These are phyloP conservation scores for Drosophila algonquin DNA, from an alignment of 2,888 invertebrate genomes.

Conservation along the genomic window DNA sequence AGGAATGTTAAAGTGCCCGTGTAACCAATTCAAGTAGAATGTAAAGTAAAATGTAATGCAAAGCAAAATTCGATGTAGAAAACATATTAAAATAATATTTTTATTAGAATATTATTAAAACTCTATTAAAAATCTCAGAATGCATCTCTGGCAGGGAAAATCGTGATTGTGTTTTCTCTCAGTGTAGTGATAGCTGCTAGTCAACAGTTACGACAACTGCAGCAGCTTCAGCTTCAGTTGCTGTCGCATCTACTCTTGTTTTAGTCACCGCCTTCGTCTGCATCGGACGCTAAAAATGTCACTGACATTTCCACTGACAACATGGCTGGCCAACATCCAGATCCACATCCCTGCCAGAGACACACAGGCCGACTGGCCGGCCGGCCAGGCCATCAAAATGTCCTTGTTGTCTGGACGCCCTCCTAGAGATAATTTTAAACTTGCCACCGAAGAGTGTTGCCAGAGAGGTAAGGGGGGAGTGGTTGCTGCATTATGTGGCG, in stretches of 20 bases:
- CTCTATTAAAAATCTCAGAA: too few relatives aligned
- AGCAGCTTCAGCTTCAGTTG: background rate
- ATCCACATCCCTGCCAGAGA: background rate
- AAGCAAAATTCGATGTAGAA: too few relatives aligned
- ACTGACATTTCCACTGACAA: conserved; percentile 32
- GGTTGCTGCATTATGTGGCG: conserved; percentile 1
- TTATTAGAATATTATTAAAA: too few relatives aligned
- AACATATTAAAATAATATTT: too few relatives aligned
- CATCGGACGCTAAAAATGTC: conserved; percentile 29
- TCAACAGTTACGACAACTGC: conserved; percentile 1
- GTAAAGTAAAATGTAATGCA: too few relatives aligned
- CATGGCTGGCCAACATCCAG: conserved; percentile 1
- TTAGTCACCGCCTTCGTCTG: conserved; percentile 1
- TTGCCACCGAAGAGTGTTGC: background rate
- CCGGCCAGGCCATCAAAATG: conserved; percentile 2
- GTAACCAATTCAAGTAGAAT: too few relatives aligned
- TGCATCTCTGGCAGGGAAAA: too few relatives aligned
- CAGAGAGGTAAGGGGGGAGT: background rate
- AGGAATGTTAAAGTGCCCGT: background rate
- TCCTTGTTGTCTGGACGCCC: conserved; percentile 4
- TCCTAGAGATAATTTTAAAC: conserved; percentile 6
- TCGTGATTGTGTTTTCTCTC: background rate
- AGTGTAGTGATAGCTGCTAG: background rate
- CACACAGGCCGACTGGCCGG: conserved; percentile 1
- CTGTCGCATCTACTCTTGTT: background rate